Evolutionary conservation across 1,140 invertebrate species (phyloP).

Genomic region (Holotrichia oblita): DNA sequence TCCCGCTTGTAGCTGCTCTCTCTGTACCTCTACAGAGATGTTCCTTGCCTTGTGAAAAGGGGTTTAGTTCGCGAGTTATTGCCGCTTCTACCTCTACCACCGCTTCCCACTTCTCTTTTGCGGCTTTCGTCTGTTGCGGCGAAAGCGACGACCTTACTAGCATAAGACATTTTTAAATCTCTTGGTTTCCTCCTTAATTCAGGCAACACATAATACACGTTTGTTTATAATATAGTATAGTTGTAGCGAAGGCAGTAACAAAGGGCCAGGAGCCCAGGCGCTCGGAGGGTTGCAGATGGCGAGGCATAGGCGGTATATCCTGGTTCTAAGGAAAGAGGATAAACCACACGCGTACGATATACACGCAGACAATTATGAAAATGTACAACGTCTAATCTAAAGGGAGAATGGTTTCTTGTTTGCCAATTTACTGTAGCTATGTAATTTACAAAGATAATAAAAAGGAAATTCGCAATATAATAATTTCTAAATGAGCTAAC

Average conservation of each 20-base stretch:
- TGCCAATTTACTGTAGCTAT: not conserved
- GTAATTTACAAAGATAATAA: not conserved
- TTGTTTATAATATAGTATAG: constrained; percentile 18
- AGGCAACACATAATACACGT: constrained; percentile 16
- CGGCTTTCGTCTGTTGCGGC: constrained; percentile 13
- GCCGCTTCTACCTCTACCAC: not conserved
- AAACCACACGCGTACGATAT: not conserved
- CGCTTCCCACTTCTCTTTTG: not conserved
- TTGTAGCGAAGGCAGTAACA: not conserved
- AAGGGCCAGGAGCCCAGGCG: not conserved
- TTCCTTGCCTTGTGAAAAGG: not conserved
- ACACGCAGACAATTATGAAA: constrained; percentile 20
- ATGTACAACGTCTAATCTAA: constrained; percentile 17
- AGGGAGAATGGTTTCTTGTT: constrained; percentile 6
- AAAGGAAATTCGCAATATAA: not conserved
- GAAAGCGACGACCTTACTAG: not conserved
- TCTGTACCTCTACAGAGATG: not conserved
- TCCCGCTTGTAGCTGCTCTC: not conserved
- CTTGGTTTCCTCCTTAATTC: not conserved
- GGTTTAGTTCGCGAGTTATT: not conserved
- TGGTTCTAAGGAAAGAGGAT: not conserved
- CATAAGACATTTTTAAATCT: constrained; percentile 7
- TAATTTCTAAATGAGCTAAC: not conserved
- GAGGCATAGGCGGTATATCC: not conserved
- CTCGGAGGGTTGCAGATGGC: constrained; percentile 9